phyloP scores from a whole-genome alignment of 2,888 invertebrate species.

The Drosophila algonquin region DNA sequence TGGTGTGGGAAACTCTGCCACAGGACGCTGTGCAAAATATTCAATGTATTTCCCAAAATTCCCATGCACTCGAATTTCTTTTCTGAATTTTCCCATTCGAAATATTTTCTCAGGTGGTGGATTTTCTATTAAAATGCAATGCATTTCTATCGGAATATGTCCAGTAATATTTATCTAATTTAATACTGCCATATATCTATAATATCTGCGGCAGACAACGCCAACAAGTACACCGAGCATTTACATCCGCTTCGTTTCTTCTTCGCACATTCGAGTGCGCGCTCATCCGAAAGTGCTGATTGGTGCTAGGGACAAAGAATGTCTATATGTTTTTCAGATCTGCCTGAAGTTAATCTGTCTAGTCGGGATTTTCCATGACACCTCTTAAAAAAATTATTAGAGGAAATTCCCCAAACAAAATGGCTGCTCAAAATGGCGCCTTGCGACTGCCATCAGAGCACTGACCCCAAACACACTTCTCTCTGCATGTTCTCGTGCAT shows the following conservation, averaged over 20 bases:
- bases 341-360: background rate
- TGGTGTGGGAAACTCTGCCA: slow-evolving; percentile 64
- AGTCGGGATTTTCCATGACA: background rate
- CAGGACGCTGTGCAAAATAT: slow-evolving; percentile 33
- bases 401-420: background rate
- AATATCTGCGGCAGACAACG: no score
- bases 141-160: background rate
- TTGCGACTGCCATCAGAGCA: background rate
- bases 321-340: background rate
- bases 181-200: no score
- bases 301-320: no score
- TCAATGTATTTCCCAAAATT: background rate
- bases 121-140: background rate
- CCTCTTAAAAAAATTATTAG: background rate
- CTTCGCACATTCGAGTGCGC: no score
- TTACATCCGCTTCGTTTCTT: no score
- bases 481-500: background rate
- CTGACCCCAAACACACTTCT: slow-evolving; percentile 12
- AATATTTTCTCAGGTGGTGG: background rate
- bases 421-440: slow-evolving; percentile 16
- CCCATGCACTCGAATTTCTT: slow-evolving; percentile 9
- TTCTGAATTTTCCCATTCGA: background rate
- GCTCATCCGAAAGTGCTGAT: no score
- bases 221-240: no score
- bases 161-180: background rate